Base-by-base conservation (phyloP, 2,888 invertebrate genomes). In the Rhodophaea formosa region DNA sequence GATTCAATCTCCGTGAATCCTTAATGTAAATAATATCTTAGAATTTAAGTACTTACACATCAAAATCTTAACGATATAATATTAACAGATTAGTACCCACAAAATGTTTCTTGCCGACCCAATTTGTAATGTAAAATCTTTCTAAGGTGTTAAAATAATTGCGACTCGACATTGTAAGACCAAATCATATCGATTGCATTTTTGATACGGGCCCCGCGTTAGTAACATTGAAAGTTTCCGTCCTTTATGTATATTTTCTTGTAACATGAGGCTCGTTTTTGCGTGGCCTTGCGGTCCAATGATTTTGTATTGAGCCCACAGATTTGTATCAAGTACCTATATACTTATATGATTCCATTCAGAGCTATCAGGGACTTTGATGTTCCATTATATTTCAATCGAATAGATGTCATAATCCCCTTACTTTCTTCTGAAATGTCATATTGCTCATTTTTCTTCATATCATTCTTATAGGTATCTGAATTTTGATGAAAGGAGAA, bases 301-400 rank as follows among this genome's bases (percentile, higher is more conserved):
- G 39, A 39, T 46, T 46, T 29, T 46, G 12, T 44, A 44, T 44
- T 15, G 16, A 44, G 16, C 44, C 16, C 44, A 44, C 44, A 1
- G 6, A 7, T 44, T 44, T 16, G 16, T 29, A 46, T 29, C 29
- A 7, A 29, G n/a, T n/a, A n/a, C 16, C 12, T 29, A 39, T 46
- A 46, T 46, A 16, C 16, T 23, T 12, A 16, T 29, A 46, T 46
- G n/a, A 23, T 12, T 23, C n/a, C n/a, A 46, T 46, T 10, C n/a
- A n/a, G 46, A 46, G 12, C 5, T 23, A 46, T 46, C 46, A 23
- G 46, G 17, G 10, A 46, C 46, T 46, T 46, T 46, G 46, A 46
- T 29, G 46, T 46, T 23, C 46, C 46, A 46, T 46, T 46, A 46
- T 46, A 39, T 39, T 39, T 39, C 8, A 45, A 45, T 45, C 8